These are phyloP conservation scores for Arothron firmamentum DNA, from an alignment of 2,113 vertebrate genomes.

Conservation along the genomic window DNA sequence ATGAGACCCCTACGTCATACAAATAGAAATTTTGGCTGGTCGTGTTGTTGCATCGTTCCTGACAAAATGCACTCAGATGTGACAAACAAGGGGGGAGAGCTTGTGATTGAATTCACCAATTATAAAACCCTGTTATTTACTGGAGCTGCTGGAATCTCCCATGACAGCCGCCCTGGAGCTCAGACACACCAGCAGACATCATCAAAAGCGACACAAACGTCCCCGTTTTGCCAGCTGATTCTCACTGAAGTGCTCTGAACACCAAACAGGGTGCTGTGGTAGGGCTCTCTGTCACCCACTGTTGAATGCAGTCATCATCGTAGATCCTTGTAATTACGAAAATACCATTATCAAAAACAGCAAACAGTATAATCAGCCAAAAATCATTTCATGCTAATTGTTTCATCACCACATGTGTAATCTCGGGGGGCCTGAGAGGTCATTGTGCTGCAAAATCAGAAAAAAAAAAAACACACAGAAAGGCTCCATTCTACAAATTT, in stretches of 20 bases:
- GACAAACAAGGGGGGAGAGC: constrained; percentile 9
- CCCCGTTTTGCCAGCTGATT: constrained; percentile 30
- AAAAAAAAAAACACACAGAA: neutral
- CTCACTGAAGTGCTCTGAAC: constrained; percentile 31
- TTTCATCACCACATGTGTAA: constrained; percentile 15
- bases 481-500: neutral
- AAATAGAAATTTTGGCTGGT: constrained; percentile 50
- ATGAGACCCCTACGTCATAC: constrained; percentile 57
- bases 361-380: constrained; percentile 15
- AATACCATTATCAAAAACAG: constrained; percentile 14
- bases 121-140: constrained; percentile 21
- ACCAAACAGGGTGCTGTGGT: constrained; percentile 29
- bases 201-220: constrained; percentile 28
- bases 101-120: constrained; percentile 51
- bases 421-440: constrained; percentile 6
- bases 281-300: constrained; percentile 59
- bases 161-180: constrained; percentile 16
- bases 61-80: constrained; percentile 19
- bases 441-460: neutral
- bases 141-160: constrained; percentile 11
- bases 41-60: constrained; percentile 7
- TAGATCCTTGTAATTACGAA: constrained; percentile 26
- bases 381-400: constrained; percentile 25
- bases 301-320: constrained; percentile 21
- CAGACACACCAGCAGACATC: constrained; percentile 18